Evolutionary conservation across 2,888 invertebrate species (phyloP).

Genomic region (Calameuta filiformis): DNA sequence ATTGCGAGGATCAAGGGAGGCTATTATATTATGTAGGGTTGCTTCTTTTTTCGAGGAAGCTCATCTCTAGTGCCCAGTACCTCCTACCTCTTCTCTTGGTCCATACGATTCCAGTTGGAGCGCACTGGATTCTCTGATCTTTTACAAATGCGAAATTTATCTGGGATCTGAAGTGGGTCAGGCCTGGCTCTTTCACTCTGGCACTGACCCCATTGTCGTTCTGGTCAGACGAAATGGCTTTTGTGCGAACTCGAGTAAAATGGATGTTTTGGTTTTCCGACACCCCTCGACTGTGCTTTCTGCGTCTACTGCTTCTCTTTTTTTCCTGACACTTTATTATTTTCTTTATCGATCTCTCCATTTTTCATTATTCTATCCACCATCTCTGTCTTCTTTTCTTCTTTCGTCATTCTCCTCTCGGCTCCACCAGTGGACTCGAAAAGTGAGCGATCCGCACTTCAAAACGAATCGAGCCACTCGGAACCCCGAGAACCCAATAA

Average conservation of each 20-base stretch:
- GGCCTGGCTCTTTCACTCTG: constrained; percentile 25
- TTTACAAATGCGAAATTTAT: constrained; percentile 54
- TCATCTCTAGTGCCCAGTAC: background rate
- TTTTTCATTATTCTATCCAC: background rate
- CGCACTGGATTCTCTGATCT: constrained; percentile 14
- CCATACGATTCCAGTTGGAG: background rate
- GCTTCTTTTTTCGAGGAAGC: background rate
- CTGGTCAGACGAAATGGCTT: constrained; percentile 36
- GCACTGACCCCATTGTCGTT: constrained; percentile 39
- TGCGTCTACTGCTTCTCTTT: background rate
- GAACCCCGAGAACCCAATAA: constrained; percentile 34
- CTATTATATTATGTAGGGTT: background rate
- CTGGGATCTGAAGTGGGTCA: constrained; percentile 45
- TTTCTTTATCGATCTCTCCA: constrained; percentile 5
- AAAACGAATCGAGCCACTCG: constrained; percentile 35
- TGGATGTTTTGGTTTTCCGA: constrained; percentile 56
- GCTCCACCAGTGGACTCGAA: background rate
- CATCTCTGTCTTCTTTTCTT: constrained; percentile 15
- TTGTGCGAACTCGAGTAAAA: constrained; percentile 39
- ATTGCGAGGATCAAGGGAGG: background rate
- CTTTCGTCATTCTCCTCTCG: background rate
- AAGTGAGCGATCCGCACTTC: constrained; percentile 19
- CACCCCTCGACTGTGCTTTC: constrained; percentile 33
- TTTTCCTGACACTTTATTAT: constrained; percentile 22
- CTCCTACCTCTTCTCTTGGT: background rate